phyloP scores from a whole-genome alignment of 2,113 vertebrate genomes.

The Zosterops hypoxanthus region DNA sequence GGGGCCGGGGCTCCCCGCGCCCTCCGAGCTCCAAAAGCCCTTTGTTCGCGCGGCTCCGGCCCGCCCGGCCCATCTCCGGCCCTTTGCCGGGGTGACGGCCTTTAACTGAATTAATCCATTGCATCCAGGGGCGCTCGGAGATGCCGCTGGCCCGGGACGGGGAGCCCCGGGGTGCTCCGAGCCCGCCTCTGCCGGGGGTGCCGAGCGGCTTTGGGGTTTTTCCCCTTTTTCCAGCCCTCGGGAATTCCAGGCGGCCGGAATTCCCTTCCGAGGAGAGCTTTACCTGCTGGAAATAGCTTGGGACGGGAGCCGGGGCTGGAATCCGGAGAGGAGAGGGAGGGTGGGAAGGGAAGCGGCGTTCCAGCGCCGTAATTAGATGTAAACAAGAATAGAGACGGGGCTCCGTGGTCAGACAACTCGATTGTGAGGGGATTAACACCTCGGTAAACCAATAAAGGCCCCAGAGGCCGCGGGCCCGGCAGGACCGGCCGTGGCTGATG shows the following conservation, averaged over 20 bases:
- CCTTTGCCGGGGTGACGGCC: constrained; percentile 30
- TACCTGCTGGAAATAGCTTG: constrained; percentile 54
- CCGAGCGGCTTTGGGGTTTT: background rate
- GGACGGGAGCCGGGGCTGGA: constrained; percentile 41
- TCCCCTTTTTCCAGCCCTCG: background rate
- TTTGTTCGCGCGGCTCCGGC: constrained; percentile 46
- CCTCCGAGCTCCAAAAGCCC: constrained; percentile 22
- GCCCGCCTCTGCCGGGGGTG: too few species aligned
- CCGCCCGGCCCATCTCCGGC: constrained; percentile 35
- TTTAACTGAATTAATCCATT: constrained; percentile 70
- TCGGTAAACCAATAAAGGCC: constrained; percentile 76
- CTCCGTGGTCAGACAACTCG: constrained; percentile 54
- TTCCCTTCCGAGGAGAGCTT: background rate
- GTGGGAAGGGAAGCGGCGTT: constrained; percentile 69
- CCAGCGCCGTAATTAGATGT: constrained; percentile 80
- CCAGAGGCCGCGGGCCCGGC: constrained; percentile 42
- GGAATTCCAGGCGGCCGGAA: background rate
- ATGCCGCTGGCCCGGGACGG: background rate
- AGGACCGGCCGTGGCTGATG: background rate
- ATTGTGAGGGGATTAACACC: constrained; percentile 81
- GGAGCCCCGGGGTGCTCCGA: background rate
- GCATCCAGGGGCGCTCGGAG: constrained; percentile 27
- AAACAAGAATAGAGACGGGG: constrained; percentile 77
- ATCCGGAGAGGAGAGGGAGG: background rate
- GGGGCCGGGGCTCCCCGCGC: background rate